These are phyloP conservation scores for Adineta ricciae DNA, from an alignment of 2,888 invertebrate genomes.

Conservation along the genomic window DNA sequence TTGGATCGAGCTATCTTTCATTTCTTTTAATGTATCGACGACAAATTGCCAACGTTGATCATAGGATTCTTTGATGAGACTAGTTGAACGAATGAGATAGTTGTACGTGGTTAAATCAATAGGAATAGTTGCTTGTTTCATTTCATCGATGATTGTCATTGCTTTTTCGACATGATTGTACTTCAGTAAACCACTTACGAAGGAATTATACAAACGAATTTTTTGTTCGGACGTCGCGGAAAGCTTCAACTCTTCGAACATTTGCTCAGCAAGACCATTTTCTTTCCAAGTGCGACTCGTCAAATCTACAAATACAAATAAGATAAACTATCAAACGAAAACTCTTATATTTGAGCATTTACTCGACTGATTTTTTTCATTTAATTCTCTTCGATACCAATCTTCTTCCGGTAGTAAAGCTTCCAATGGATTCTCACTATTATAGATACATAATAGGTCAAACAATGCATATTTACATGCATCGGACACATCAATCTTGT, in stretches of 20 bases:
- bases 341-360: neutral
- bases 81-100: conserved; percentile 12
- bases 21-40: conserved; percentile 20
- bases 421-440: conserved; percentile 26
- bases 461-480: conserved; percentile 27
- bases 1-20: conserved; percentile 23
- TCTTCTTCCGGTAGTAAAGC: conserved; percentile 8
- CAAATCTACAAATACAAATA: neutral
- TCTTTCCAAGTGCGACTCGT: neutral
- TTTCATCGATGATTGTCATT: neutral
- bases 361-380: neutral
- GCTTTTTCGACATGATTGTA: conserved; percentile 25
- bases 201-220: neutral
- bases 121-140: conserved; percentile 23
- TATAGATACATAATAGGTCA: conserved; percentile 29
- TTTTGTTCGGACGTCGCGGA: neutral
- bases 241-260: conserved; percentile 27
- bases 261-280: conserved; percentile 26
- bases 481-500: conserved; percentile 26
- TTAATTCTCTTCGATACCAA: conserved; percentile 24
- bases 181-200: neutral
- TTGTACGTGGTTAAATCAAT: conserved; percentile 27
- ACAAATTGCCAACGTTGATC: conserved; percentile 22
- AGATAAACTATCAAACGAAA: too few relatives aligned
- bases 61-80: neutral